These are phyloP conservation scores for Gymnocephalus cernua DNA, from an alignment of 2,113 vertebrate genomes.

Conservation along the genomic window DNA sequence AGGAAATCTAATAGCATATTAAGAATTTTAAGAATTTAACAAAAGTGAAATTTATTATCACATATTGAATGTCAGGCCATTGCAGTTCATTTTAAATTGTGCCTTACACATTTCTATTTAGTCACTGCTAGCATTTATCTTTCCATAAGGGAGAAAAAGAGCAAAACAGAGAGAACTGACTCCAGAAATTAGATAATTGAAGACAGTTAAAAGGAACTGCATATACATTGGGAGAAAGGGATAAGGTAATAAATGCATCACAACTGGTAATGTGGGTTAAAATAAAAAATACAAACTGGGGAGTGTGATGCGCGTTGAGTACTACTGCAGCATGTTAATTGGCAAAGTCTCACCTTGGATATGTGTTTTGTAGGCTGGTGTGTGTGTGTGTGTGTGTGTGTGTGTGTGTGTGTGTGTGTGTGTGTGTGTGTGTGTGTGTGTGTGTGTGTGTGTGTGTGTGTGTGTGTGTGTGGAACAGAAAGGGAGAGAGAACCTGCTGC, in stretches of 20 bases:
- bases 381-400: background rate
- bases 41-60: too few species aligned
- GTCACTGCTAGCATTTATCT: too few species aligned
- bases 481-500: background rate
- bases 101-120: too few species aligned
- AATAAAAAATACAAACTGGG: background rate
- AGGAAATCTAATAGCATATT: too few species aligned
- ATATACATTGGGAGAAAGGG: background rate
- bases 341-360: conserved; percentile 36
- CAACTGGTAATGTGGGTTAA: background rate
- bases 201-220: background rate
- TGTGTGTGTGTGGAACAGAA: background rate
- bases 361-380: background rate
- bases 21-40: too few species aligned
- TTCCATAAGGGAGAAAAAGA: background rate
- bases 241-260: background rate
- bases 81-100: too few species aligned
- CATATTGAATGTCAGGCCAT: too few species aligned
- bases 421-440: conserved; percentile 15
- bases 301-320: conserved; percentile 28
- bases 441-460: background rate
- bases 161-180: background rate
- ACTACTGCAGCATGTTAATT: conserved; percentile 27
- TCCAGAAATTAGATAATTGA: background rate
- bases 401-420: conserved; percentile 11